phyloP scores from a whole-genome alignment of 2,888 invertebrate genomes.

The Drosophila cracens region DNA sequence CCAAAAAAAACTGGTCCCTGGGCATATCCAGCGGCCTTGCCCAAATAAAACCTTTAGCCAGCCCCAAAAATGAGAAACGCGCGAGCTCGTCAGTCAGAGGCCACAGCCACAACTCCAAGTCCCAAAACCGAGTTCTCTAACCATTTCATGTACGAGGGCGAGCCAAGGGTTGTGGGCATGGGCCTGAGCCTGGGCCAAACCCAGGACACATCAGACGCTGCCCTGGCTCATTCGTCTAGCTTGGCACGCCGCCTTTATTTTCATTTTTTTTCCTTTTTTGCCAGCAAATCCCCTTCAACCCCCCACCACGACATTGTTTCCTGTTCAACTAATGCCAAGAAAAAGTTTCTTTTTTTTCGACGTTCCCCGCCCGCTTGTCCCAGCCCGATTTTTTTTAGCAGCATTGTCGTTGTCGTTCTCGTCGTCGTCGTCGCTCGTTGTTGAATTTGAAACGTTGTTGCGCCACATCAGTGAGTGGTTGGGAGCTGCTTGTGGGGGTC shows the following conservation, averaged over 20 bases:
- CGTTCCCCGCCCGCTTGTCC: slow-evolving; percentile 28
- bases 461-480: slow-evolving; percentile 37
- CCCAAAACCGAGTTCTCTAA: slow-evolving; percentile 28
- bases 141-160: slow-evolving; percentile 52
- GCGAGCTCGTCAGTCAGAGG: slow-evolving; percentile 65
- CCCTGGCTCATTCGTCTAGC: slow-evolving; percentile 68
- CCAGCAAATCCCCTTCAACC: slow-evolving; percentile 16
- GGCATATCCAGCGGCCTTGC: slow-evolving; percentile 74
- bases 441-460: slow-evolving; percentile 69
- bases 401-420: slow-evolving; percentile 49
- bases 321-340: slow-evolving; percentile 81
- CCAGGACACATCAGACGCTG: slow-evolving; percentile 60
- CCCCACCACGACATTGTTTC: slow-evolving; percentile 61
- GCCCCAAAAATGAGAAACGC: slow-evolving; percentile 65
- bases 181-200: slow-evolving; percentile 41
- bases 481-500: slow-evolving; percentile 48
- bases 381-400: slow-evolving; percentile 38
- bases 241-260: slow-evolving; percentile 68
- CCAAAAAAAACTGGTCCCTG: slow-evolving; percentile 54
- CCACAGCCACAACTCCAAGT: slow-evolving; percentile 12
- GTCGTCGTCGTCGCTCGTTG: slow-evolving; percentile 53
- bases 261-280: slow-evolving; percentile 42
- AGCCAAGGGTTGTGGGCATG: slow-evolving; percentile 45
- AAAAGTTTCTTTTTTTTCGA: slow-evolving; percentile 68
- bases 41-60: slow-evolving; percentile 69